A percentile compares a stretch with the other conserved stretches of the same genome.
phyloP scores from a whole-genome alignment of 35 echinoderm and acorn worm species.

The Ophiothrix spiculata region DNA sequence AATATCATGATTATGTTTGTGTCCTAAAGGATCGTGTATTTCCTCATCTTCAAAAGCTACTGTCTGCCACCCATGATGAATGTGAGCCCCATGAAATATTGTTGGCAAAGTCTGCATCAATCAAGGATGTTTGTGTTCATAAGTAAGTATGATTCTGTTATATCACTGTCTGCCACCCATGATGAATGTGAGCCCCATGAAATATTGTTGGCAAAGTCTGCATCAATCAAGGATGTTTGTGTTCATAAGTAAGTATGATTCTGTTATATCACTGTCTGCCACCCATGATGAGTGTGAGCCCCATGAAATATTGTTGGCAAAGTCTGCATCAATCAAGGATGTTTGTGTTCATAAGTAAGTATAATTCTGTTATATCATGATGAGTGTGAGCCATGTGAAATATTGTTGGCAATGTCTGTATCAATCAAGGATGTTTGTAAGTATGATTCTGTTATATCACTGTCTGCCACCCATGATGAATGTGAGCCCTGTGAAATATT shows the following conservation, averaged over 20 bases:
- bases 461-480: too few species aligned
- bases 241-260: slow-evolving; percentile 16
- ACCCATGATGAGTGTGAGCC: slow-evolving; percentile 13
- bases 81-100: slow-evolving; percentile 34
- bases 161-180: slow-evolving; percentile 16
- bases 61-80: slow-evolving; percentile 23
- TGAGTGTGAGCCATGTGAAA: slow-evolving; percentile 25
- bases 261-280: background rate
- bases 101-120: slow-evolving; percentile 55
- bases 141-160: slow-evolving; percentile 13
- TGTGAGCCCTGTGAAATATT: too few species aligned
- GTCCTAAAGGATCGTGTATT: slow-evolving; percentile 59
- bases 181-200: slow-evolving; percentile 30
- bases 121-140: slow-evolving; percentile 59
- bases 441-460: too few species aligned
- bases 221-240: slow-evolving; percentile 67
- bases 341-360: slow-evolving; percentile 54
- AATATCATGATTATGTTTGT: too few species aligned
- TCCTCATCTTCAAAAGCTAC: slow-evolving; percentile 63
- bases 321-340: slow-evolving; percentile 56
- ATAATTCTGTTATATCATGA: background rate
- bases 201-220: slow-evolving; percentile 49
- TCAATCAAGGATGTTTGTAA: slow-evolving; percentile 65
- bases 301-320: slow-evolving; percentile 55
- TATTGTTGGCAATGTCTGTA: slow-evolving; percentile 51